Percentiles rank a stretch among this genome's conserved stretches.
Conservation (phyloP, 2,888 invertebrate species). For the Pelosia muscerda region DNA sequence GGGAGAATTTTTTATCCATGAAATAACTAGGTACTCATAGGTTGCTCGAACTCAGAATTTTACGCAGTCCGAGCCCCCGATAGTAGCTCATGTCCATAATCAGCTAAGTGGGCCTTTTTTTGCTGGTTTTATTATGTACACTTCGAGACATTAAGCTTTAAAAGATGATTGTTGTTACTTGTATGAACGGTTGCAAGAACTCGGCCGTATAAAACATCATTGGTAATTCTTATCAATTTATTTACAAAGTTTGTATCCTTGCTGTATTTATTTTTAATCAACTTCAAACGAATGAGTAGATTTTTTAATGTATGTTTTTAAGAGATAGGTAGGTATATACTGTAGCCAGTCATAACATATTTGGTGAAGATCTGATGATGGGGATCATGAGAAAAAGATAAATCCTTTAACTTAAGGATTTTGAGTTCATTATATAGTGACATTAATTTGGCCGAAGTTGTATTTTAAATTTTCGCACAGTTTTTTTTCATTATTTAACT, state of each 20-base stretch:
- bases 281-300: not conserved
- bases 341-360: not conserved
- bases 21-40: too few species aligned
- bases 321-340: not conserved
- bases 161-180: conserved; percentile 62
- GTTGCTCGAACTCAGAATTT: too few species aligned
- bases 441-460: not conserved
- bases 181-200: conserved; percentile 59
- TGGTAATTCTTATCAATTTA: conserved; percentile 54
- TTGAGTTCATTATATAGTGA: too few species aligned
- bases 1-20: too few species aligned
- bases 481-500: not conserved
- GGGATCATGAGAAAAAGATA: not conserved
- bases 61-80: too few species aligned
- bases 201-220: conserved; percentile 58
- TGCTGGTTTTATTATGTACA: conserved; percentile 70
- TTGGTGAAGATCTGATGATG: not conserved
- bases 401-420: not conserved
- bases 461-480: not conserved
- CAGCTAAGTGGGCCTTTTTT: not conserved
- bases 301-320: not conserved
- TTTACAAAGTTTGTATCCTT: conserved; percentile 38
- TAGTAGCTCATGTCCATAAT: not conserved
- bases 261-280: conserved; percentile 22
- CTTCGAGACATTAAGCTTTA: conserved; percentile 73